Base-by-base conservation (phyloP, 1,140 invertebrate species). In the Periplaneta americana region DNA sequence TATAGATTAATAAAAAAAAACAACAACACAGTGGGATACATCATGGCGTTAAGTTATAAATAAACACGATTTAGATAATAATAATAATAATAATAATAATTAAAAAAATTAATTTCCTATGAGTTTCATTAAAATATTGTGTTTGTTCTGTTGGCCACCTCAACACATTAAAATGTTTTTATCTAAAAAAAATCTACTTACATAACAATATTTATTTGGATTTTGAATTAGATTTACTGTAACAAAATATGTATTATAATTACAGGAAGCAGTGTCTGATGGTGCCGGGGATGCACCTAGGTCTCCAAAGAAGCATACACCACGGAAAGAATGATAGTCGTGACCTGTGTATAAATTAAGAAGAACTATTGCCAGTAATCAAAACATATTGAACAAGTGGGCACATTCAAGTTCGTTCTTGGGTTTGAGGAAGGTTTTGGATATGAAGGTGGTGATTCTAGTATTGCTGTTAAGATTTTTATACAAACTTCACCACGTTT, bases 291-390 rank as follows among this genome's bases (percentile, higher is more conserved):
- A 74, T 34, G 79, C 48, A 36, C 79, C 79, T 28, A 32, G 48
- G 11, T 80, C 79, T 34, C 79, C 79, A 4, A 80, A 80, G 39
- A 80, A 80, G 33, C 34, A 10, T 48, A 9, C 36, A 33, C 37
- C 79, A 48, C 36, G 79, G 6, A 80, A 80, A 66, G 79, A 80
- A 35, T 80, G 79, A 80, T 36, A 34, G 75, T 18, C 9, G 22
- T 78, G 35, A 66, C 48, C 48, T 28, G 28, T 66, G 15, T 66
- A 66, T 66, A n/a, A 66, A 66, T 66, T 66, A 28, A 66, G 48
- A 66, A 66, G 22, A 66, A 66, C 6, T 11, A 66, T 66, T 66
- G 22, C 22, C 1, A 66, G 22, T 66, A 66, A 66, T 66, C 48
- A 66, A 66, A 66, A 66, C 28, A 28, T 28, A 28, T 28, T 66